phyloP scores from a whole-genome alignment of 1,140 invertebrate genomes.

The Drosophila guanche region DNA sequence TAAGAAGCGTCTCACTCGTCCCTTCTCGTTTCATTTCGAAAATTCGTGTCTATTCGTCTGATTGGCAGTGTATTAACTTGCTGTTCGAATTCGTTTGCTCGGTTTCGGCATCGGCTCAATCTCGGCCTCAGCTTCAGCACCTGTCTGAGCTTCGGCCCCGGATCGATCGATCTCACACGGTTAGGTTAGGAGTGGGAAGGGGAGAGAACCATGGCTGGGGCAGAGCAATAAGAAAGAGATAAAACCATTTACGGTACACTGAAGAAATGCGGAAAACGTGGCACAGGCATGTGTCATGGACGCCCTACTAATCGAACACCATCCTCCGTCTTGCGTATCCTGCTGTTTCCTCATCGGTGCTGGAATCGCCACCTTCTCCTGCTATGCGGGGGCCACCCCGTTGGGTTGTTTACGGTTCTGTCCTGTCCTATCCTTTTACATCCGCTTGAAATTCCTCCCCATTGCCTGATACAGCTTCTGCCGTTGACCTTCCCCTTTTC shows the following conservation, averaged over 20 bases:
- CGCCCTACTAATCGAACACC: constrained; percentile 13
- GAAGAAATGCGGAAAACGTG: constrained; percentile 78
- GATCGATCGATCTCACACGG: constrained; percentile 64
- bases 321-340: constrained; percentile 44
- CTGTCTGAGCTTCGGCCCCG: constrained; percentile 4
- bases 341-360: constrained; percentile 69
- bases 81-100: constrained; percentile 64
- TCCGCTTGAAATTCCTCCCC: not conserved
- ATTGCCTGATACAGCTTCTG: constrained; percentile 14
- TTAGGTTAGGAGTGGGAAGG: not conserved
- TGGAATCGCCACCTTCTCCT: constrained; percentile 41
- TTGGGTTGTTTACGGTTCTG: constrained; percentile 15
- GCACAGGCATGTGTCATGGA: constrained; percentile 69
- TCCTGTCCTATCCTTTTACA: too few relatives aligned
- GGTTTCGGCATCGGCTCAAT: constrained; percentile 6
- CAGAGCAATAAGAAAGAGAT: constrained; percentile 59
- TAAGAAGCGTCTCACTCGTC: too few relatives aligned
- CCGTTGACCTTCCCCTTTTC: not conserved
- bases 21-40: too few relatives aligned
- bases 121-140: constrained; percentile 15
- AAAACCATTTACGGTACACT: constrained; percentile 76
- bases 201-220: not conserved
- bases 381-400: constrained; percentile 24
- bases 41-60: too few relatives aligned
- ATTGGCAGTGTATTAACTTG: too few relatives aligned